Conservation (phyloP, 2,888 invertebrate genomes). For the Cenopis cana region DNA sequence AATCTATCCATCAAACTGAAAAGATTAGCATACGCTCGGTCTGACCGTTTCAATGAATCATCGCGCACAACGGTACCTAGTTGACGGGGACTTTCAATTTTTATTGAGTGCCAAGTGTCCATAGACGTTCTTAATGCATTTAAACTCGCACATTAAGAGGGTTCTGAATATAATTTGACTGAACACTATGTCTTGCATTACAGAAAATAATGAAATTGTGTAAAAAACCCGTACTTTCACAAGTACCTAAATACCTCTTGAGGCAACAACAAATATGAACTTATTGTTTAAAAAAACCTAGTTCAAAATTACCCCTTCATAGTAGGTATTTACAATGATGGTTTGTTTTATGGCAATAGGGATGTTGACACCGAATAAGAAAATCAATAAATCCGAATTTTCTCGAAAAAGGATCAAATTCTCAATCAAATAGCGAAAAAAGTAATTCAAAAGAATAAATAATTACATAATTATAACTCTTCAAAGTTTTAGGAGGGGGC, state of each 20-base stretch:
- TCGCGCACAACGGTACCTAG: slow-evolving; percentile 29
- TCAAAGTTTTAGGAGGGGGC: too few relatives aligned
- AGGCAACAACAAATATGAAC: too few relatives aligned
- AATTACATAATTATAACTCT: too few relatives aligned
- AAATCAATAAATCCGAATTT: too few relatives aligned
- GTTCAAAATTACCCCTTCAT: not conserved
- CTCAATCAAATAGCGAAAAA: too few relatives aligned
- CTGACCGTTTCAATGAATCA: slow-evolving; percentile 42
- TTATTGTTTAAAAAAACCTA: too few relatives aligned
- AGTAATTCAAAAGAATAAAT: too few relatives aligned
- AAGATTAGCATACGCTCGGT: slow-evolving; percentile 38
- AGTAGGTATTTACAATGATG: too few relatives aligned
- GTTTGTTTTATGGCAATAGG: too few relatives aligned
- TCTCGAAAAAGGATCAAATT: too few relatives aligned
- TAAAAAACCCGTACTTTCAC: not conserved
- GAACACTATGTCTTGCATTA: slow-evolving; percentile 7
- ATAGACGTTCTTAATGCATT: slow-evolving; percentile 15
- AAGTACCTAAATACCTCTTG: too few relatives aligned
- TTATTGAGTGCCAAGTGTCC: slow-evolving; percentile 36
- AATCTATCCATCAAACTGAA: slow-evolving; percentile 38
- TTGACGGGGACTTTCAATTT: slow-evolving; percentile 44
- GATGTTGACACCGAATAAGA: too few relatives aligned
- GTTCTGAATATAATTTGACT: slow-evolving; percentile 19
- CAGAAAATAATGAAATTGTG: not conserved
- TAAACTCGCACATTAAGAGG: slow-evolving; percentile 4